Evolutionary conservation across 2,797 vertebrate species (phyloP), one percentile per base, ranked within the genome.

Genomic region (Microctenopoma stevenorrisi): DNA sequence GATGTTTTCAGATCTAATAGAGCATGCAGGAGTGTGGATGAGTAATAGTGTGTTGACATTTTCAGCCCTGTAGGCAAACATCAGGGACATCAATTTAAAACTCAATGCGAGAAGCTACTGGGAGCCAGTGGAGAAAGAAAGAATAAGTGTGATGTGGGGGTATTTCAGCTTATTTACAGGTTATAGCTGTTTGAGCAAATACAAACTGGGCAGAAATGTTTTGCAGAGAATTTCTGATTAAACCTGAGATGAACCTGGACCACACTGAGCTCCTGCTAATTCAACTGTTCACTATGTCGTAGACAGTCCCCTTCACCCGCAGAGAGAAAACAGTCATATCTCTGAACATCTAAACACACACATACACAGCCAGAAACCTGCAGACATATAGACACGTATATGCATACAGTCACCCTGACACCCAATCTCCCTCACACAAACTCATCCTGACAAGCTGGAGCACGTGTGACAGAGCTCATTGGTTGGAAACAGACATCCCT

Each of bases 391-490:
- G 63, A 49, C 73, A 59, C 71, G 63, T 74, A 67, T 68, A 77
- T 48, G 72, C 46, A 58, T 18, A 68, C 70, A 18, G 69, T 62
- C 78, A 60, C 66, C 64, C 74, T 72, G 76, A 89, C 86, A 85
- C 81, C 84, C 78, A 83, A 22, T 70, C 77, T 73, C 62, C 70
- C 78, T 74, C 74, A 51, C 80, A 82, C 79, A 86, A 65, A 84
- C 79, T 62, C 66, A 14, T 72, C 16, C 83, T 82, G 84, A 91
- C 93, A 91, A 85, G 93, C 87, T 74, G 76, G 46, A 88, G 85
- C 93, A 89, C 92, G 91, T 87, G 82, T 81, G 81, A 81, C 60
- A 52, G 79, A 83, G 80, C 79, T 78, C 7, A 43, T 43, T 85
- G 86, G 81, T 55, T 88, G 79, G 68, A 88, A 86, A 85, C 78